phyloP scores from a whole-genome alignment of 2,797 vertebrate species.

The Arvicola amphibius region DNA sequence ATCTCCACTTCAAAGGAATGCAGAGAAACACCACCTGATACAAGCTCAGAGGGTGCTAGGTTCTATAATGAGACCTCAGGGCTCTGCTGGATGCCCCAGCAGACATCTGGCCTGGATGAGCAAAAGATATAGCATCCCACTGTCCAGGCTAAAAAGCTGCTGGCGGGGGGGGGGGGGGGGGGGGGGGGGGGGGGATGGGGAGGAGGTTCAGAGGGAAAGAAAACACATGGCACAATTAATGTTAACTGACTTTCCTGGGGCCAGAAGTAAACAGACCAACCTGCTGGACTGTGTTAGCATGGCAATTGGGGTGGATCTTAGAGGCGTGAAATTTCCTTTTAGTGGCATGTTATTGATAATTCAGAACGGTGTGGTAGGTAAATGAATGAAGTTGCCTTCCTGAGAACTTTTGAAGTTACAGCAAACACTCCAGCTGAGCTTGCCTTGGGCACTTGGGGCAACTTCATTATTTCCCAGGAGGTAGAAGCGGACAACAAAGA shows the following conservation, averaged over 20 bases:
- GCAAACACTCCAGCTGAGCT: not conserved
- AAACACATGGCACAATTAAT: not conserved
- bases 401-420: not conserved
- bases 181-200: not conserved
- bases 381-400: not conserved
- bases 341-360: not conserved
- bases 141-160: not conserved
- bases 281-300: not conserved
- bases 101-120: not conserved
- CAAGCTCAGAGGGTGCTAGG: not conserved
- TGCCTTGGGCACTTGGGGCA: not conserved
- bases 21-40: not conserved
- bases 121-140: not conserved
- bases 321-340: not conserved
- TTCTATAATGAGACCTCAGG: not conserved
- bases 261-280: not conserved
- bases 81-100: not conserved
- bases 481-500: not conserved
- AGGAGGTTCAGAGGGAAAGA: not conserved
- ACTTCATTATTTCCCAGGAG: constrained; percentile 8
- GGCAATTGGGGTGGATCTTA: not conserved
- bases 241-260: not conserved
- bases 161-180: no score
- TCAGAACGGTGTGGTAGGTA: not conserved
- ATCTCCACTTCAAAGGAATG: not conserved